Base-by-base conservation (phyloP, 2,797 vertebrate genomes). In the Coilia nasus region DNA sequence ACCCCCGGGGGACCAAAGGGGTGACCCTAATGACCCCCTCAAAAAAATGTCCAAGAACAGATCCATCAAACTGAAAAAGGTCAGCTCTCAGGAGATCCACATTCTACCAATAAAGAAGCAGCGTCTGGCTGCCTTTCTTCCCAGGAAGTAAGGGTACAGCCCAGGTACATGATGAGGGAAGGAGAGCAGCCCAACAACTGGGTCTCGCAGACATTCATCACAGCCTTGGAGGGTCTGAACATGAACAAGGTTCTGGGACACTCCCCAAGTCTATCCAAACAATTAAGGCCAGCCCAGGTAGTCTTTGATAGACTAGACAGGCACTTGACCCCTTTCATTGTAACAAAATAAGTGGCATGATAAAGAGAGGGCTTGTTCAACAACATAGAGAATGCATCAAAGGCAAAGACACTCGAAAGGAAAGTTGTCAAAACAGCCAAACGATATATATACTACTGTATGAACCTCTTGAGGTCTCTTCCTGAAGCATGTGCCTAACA, bases 71-170 rank as follows among this genome's bases (percentile, higher is more conserved):
- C 94, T 99, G 96, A 99, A 99, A 96, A 99, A 99, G 96, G 96
- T 99, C 93, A 98, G 97, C 95, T 98, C 98, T 17, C 98, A 99
- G 86, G 98, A 99, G 94, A 99, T 99, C 92, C 98, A 99, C 87
- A 98, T 99, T 92, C 97, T 99, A 86, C 98, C 98, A 54, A 97
- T 99, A 91, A 99, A 99, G 96, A 99, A 99, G 94, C 98, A 99
- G 93, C 96, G 98, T 90, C 96, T 99, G 0, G 96, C 98, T 78
- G 97, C 98, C 71, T 97, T 98, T 95, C 97, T 98, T 86, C 97
- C 98, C 91, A 97, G 97, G 93, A 99, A 99, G 96, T 99, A 95
- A 97, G 92, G 90, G 0, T 28, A 84, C 64, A 82, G 67, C 11
- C 83, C n/a, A 7, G 78, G 83, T 87, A 35, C 25, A 82, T 35